Evolutionary conservation across 2,888 invertebrate species (phyloP).

Genomic region (Conchocele bisecta): DNA sequence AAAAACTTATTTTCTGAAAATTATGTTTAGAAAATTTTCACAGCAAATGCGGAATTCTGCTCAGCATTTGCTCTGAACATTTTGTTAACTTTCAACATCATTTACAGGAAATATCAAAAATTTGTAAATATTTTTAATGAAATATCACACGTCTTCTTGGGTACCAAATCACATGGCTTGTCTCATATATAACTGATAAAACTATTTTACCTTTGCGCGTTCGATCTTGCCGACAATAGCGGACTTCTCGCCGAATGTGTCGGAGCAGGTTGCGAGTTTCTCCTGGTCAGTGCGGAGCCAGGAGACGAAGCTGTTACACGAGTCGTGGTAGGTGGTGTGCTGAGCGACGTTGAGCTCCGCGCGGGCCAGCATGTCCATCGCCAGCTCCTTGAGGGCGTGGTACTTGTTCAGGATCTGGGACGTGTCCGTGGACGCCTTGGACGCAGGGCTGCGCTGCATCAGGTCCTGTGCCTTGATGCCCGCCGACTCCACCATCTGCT

Average conservation of each 20-base stretch:
- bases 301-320: slow-evolving; percentile 94
- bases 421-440: slow-evolving; percentile 84
- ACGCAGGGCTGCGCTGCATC: slow-evolving; percentile 91
- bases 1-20: neutral
- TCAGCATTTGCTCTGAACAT: too few relatives aligned
- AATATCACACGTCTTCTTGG: too few relatives aligned
- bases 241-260: slow-evolving; percentile 93
- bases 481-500: slow-evolving; percentile 98
- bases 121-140: too few relatives aligned
- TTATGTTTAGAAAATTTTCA: neutral
- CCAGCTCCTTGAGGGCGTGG: slow-evolving; percentile 93
- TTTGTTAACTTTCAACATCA: too few relatives aligned
- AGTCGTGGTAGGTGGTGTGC: slow-evolving; percentile 93
- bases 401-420: slow-evolving; percentile 96
- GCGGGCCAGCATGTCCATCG: slow-evolving; percentile 83
- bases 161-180: too few relatives aligned
- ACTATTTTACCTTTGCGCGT: slow-evolving; percentile 84
- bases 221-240: slow-evolving; percentile 88
- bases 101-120: too few relatives aligned
- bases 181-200: neutral
- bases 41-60: too few relatives aligned
- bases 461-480: slow-evolving; percentile 96
- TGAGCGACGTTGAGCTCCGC: slow-evolving; percentile 77
- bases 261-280: slow-evolving; percentile 94
- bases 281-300: slow-evolving; percentile 97